phyloP scores from a whole-genome alignment of 1,140 invertebrate genomes.

The Cotesia chilonis region DNA sequence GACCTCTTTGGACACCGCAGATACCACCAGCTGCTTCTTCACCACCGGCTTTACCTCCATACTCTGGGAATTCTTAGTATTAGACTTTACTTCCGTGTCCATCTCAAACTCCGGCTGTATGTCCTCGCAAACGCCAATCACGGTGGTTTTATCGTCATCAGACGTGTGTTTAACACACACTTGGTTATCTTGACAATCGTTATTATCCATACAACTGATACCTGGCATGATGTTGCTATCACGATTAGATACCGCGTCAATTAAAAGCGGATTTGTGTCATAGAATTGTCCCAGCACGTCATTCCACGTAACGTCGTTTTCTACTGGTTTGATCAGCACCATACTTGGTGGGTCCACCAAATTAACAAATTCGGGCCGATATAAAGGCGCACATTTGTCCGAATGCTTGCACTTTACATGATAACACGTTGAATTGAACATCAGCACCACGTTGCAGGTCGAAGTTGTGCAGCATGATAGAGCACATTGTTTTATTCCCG shows the following conservation, averaged over 20 bases:
- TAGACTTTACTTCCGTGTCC: constrained; percentile 57
- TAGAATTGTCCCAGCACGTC: constrained; percentile 62
- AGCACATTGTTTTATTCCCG: constrained; percentile 73
- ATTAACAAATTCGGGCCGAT: constrained; percentile 66
- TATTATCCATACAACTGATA: constrained; percentile 27
- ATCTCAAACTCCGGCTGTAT: constrained; percentile 51
- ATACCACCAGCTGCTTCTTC: constrained; percentile 77
- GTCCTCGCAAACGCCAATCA: constrained; percentile 22
- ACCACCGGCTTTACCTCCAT: constrained; percentile 56
- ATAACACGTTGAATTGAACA: constrained; percentile 78
- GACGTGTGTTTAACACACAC: constrained; percentile 30
- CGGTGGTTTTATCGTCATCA: constrained; percentile 20
- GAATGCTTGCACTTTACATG: constrained; percentile 77
- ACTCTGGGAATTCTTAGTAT: constrained; percentile 43
- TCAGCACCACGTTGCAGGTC: constrained; percentile 81
- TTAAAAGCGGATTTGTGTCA: constrained; percentile 45
- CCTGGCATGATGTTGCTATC: constrained; percentile 9
- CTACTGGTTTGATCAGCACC: constrained; percentile 79
- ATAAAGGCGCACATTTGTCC: constrained; percentile 75
- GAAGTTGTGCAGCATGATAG: constrained; percentile 75
- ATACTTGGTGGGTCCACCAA: constrained; percentile 72
- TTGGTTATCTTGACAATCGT: constrained; percentile 40
- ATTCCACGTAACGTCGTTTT: constrained; percentile 65
- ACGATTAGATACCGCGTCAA: not conserved
- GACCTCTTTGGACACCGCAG: constrained; percentile 77